Evolutionary conservation across 2,797 vertebrate genomes (phyloP).

Genomic region (Prionace glauca): DNA sequence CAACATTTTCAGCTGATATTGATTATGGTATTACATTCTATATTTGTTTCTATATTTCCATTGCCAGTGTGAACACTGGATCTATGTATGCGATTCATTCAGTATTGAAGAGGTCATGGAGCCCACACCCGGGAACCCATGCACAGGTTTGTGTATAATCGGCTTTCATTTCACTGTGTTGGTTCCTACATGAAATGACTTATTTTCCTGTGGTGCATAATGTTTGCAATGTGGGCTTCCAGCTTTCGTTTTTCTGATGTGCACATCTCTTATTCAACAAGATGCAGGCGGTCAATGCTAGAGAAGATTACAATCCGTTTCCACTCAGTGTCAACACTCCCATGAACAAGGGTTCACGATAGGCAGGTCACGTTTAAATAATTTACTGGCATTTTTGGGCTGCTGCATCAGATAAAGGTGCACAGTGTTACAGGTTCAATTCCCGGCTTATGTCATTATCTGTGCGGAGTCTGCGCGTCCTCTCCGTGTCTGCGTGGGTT

Average conservation of each 20-base stretch:
- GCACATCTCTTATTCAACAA: not conserved
- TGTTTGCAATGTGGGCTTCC: not conserved
- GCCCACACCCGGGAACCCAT: not conserved
- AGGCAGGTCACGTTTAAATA: too few relatives aligned
- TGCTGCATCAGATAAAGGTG: too few relatives aligned
- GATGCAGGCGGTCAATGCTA: not conserved
- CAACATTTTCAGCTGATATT: not conserved
- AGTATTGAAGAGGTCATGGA: not conserved
- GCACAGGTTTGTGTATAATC: not conserved
- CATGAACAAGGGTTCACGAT: not conserved
- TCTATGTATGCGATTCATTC: not conserved
- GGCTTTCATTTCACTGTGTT: not conserved
- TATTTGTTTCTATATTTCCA: not conserved
- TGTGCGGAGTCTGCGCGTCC: too few relatives aligned
- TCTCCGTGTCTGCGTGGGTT: too few relatives aligned
- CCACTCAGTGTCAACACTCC: not conserved
- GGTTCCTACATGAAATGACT: not conserved
- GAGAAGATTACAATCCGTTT: not conserved
- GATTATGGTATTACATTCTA: not conserved
- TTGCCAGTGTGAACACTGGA: not conserved
- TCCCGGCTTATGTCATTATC: not conserved
- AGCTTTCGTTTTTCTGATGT: not conserved
- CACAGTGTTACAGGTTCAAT: too few relatives aligned
- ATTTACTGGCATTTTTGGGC: too few relatives aligned
- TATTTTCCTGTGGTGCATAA: not conserved